Evolutionary conservation across 2,797 vertebrate genomes (phyloP), one percentile per base, ranked within the genome.

Genomic region (Acanthurus leucopareius): DNA sequence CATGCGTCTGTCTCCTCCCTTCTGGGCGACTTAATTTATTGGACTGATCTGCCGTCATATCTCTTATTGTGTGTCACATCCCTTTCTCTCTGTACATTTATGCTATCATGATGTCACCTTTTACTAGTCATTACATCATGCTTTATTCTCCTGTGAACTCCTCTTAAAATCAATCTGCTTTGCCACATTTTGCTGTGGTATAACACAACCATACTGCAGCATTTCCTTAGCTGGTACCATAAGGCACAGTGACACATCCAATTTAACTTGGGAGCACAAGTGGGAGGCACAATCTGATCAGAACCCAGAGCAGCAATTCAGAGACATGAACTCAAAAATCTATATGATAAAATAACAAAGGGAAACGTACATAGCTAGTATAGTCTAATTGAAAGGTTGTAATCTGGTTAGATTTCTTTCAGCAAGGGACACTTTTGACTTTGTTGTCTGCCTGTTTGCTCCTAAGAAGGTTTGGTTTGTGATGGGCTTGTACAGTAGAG

Each of bases 1-100:
- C 84, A 88, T 86, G 85, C 78, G 75, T 82, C 62, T 63, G 58
- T 84, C 82, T 79, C 42, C 52, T 82, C 66, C 73, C 52, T 83
- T 75, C 73, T 77, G 66, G 63, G 71, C 56, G 53, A 62, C 66
- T 51, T 81, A 71, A 87, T 42, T 93, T 87, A 88, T 77, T 47
- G 57, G 28, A 65, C 60, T 71, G 48, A 79, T 85, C 70, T 79
- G 19, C 56, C 73, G 75, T 67, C 42, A 65, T 80, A 68, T 70
- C 63, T 86, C 62, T 77, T 63, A 25, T 45, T 51, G n/a, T 71
- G 48, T 68, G 56, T 68, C 77, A 73, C 11, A 35, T 62, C 17
- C 53, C n/a, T 63, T 45, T 74, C 58, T 60, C 11, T 66, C 19
- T 45, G 9, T 19, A 6, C 20, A 35, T 51, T 42, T 61, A 22